Evolutionary conservation across 2,797 vertebrate species (phyloP).

Genomic region (Siniperca undulata): DNA sequence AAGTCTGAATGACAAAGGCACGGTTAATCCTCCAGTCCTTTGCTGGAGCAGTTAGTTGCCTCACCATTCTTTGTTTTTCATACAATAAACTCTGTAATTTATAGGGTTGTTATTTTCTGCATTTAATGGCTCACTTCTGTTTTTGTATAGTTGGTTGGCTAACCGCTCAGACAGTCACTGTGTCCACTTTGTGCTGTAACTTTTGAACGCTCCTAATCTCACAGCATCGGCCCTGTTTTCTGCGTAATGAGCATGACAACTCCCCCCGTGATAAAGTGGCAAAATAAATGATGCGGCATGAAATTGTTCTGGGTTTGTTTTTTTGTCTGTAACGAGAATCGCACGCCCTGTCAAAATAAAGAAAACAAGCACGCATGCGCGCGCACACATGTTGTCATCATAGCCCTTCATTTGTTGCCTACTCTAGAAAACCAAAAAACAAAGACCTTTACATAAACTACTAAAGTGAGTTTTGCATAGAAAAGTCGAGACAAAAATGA

Average conservation of each 20-base stretch:
- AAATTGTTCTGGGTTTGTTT: neutral
- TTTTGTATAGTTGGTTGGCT: conserved; percentile 33
- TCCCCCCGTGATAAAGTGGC: conserved; percentile 21
- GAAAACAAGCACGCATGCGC: neutral
- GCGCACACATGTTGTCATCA: too few relatives aligned
- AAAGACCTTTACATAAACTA: neutral
- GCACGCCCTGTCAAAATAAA: conserved; percentile 20
- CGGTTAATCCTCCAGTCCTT: conserved; percentile 9
- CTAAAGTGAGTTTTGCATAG: neutral
- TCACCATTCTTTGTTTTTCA: conserved; percentile 59
- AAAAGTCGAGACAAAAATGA: neutral
- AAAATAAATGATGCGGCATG: conserved; percentile 27
- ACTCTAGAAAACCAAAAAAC: neutral
- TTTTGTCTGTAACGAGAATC: neutral
- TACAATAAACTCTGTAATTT: conserved; percentile 61
- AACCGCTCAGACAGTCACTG: conserved; percentile 35
- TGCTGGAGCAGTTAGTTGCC: conserved; percentile 17
- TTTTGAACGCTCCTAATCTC: conserved; percentile 21
- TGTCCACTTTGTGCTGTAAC: conserved; percentile 29
- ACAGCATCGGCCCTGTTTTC: neutral
- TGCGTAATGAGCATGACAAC: conserved; percentile 22
- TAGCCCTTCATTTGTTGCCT: neutral
- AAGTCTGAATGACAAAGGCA: conserved; percentile 24
- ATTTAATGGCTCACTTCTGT: conserved; percentile 53
- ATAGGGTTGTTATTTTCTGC: conserved; percentile 67